A percentile compares a stretch with the other conserved stretches of the same genome.
phyloP scores from a whole-genome alignment of 2,888 invertebrate genomes.

The Metopia argyrocephala region DNA sequence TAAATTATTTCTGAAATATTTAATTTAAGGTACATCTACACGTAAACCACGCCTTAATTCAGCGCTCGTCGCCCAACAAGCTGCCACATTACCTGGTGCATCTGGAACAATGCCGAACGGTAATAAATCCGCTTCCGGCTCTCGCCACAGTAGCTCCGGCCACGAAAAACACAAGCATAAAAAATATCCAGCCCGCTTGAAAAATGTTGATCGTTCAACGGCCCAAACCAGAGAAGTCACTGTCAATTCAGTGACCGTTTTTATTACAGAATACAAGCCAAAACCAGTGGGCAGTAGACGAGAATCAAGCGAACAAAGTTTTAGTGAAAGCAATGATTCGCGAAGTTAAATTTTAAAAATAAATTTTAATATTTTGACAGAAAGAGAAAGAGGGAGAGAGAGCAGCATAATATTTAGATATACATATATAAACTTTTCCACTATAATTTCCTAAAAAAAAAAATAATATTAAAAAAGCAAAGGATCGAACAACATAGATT shows the following conservation, averaged over 20 bases:
- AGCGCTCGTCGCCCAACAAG: constrained; percentile 97
- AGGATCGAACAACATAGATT: neutral
- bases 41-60: constrained; percentile 97
- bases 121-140: constrained; percentile 76
- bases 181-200: constrained; percentile 88
- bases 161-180: constrained; percentile 82
- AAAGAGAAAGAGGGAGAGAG: constrained; percentile 4
- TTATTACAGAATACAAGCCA: constrained; percentile 97
- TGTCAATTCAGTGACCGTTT: constrained; percentile 97
- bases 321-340: constrained; percentile 79
- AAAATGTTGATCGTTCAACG: constrained; percentile 94
- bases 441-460: constrained; percentile 1
- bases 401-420: constrained; percentile 23
- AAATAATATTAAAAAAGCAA: constrained; percentile 6
- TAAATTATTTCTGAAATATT: neutral
- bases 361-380: neutral
- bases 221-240: constrained; percentile 97
- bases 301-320: constrained; percentile 78
- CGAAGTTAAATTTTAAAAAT: constrained; percentile 75
- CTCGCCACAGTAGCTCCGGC: constrained; percentile 74
- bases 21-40: constrained; percentile 86
- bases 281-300: constrained; percentile 80
- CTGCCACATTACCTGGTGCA: constrained; percentile 84
- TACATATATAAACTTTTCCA: neutral
- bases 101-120: constrained; percentile 80